Evolutionary conservation across 2,888 invertebrate species (phyloP), one percentile per base, ranked within the genome.

Genomic region (Epirrita christyi): DNA sequence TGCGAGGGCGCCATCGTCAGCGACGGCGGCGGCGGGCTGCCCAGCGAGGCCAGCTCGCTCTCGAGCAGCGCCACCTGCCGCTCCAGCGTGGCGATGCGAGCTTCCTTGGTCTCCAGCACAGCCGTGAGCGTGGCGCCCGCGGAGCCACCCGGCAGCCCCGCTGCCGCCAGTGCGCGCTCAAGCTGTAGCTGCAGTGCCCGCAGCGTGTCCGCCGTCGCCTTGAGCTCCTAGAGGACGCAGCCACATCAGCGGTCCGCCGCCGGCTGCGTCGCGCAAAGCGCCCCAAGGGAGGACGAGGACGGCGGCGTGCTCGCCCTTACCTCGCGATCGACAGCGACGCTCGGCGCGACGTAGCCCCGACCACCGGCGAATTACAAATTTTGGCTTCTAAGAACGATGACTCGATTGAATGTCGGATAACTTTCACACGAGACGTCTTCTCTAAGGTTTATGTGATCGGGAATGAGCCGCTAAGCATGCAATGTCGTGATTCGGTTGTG

Each of bases 61-160:
- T 97, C 97, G 85, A 97, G 94, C 83, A 96, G 92, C 74, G 93
- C 93, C 74, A 97, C 94, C 90, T 97, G 96, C 77, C 95, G 95
- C 93, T 98, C 97, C 90, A 98, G 94, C 67, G 96, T 96, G 81
- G 95, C 94, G 87, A 97, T 97, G 87, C 97, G 94, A 79, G 96
- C 96, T 91, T 97, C 97, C 95, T 97, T 95, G 75, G 96, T 96
- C 93, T 96, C 96, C 92, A 96, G 94, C 86, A 96, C 95, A 76
- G 96, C 95, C 73, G 95, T 95, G 86, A 96, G 94, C 72, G 96
- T 95, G 85, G 95, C 95, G 75, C 91, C 91, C 72, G 91, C 91
- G 71, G 81, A 81, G 81, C 89, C 89, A 72, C 91, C 90, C 72
- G 93, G 93, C 82, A 93, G 92, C 73, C 93, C 93, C 65, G 93